Percentiles rank a stretch among this genome's conserved stretches.
Evolutionary conservation across 2,113 vertebrate species (phyloP).

Genomic region (Orientallactaga bullata): DNA sequence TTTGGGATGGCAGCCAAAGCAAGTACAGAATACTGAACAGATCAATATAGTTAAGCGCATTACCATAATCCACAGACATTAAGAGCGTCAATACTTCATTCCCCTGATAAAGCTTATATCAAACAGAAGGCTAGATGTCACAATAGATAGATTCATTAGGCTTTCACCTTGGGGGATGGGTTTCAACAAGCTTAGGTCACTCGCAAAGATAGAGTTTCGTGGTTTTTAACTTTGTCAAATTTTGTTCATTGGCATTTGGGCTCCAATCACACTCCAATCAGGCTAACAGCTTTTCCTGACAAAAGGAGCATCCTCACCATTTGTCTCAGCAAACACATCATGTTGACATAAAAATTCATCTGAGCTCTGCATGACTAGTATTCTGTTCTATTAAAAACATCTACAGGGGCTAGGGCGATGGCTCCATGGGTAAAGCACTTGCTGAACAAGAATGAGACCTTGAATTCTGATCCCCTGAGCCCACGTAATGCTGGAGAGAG

Average conservation of each 20-base stretch:
- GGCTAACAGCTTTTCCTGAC: conserved; percentile 19
- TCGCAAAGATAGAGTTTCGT: conserved; percentile 32
- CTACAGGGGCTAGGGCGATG: neutral
- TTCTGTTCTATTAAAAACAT: conserved; percentile 1
- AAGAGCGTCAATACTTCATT: conserved; percentile 69
- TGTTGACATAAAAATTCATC: neutral
- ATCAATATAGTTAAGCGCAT: conserved; percentile 75
- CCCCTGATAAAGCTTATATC: conserved; percentile 65
- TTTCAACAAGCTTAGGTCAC: conserved; percentile 55
- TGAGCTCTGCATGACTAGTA: neutral
- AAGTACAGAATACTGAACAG: conserved; percentile 75
- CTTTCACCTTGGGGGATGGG: conserved; percentile 57
- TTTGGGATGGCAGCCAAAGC: conserved; percentile 78
- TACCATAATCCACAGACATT: conserved; percentile 80
- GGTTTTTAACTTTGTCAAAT: conserved; percentile 53
- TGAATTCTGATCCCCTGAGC: too few species aligned
- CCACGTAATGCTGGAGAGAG: too few species aligned
- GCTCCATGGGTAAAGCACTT: too few species aligned
- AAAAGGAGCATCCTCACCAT: neutral
- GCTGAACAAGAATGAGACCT: too few species aligned
- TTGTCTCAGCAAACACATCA: neutral
- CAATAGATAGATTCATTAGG: conserved; percentile 41
- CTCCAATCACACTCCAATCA: conserved; percentile 9
- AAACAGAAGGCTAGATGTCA: conserved; percentile 55
- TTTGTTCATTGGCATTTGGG: conserved; percentile 43